Base-by-base conservation (phyloP, 1,140 invertebrate genomes). In the Aphis gossypii region DNA sequence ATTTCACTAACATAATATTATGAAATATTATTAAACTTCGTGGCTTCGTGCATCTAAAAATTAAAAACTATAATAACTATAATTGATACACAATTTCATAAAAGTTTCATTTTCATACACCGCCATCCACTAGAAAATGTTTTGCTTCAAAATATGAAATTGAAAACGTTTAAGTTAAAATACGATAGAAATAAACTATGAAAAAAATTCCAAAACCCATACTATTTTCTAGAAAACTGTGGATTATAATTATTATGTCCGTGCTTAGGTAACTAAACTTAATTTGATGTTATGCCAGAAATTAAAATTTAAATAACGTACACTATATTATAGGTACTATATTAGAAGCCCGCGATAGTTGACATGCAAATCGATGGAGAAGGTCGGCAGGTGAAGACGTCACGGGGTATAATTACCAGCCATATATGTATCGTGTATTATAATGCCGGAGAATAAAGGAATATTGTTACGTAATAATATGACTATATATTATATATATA, bases 391-490 rank as follows among this genome's bases (percentile, higher is more conserved):
- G 54, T n/a, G 23, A 44, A 46, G 54, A 90, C 88, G 54, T 60
- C 88, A 90, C 56, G 88, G 54, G 88, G 41, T 60, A 60, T 90
- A 90, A 90, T 90, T 60, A 60, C 88, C 23, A 76, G 60, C 60
- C 3, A n/a, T 76, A 76, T 76, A 76, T 11, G 60, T 18, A n/a
- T 76, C 4, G n/a, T n/a, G 30, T 21, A 44, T 60, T 60, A 60
- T 90, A 60, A 90, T 60, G 54, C 44, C 54, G 25, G 25, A 44
- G 88, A 90, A 90, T 56, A 89, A 89, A 25, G 48, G 51, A 54
- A n/a, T 54, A 38, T 89, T n/a, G 38, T 87, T 30, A 87, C 48
- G 46, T 87, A 84, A 87, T 87, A 87, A 44, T 46, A 48, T 46
- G 44, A 14, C 14, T 30, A 46, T 87, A 44, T 84, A 84, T 83